A percentile compares a stretch with the other conserved stretches of the same genome.
Evolutionary conservation across 2,888 invertebrate species (phyloP).

Genomic region (Tortricodes alternella): DNA sequence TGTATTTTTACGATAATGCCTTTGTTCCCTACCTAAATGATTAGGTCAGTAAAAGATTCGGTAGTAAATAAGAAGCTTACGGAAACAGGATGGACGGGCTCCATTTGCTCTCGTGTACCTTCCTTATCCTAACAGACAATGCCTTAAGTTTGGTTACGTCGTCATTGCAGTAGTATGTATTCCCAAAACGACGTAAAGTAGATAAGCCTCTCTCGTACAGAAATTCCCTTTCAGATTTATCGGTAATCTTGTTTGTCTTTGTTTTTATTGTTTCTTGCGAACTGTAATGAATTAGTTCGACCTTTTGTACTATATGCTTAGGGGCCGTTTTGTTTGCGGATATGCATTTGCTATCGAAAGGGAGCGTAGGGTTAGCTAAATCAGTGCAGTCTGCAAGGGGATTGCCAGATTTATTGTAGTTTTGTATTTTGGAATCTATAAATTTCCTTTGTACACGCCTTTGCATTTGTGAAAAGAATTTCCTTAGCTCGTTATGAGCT

Average conservation of each 20-base stretch:
- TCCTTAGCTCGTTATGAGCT: constrained; percentile 53
- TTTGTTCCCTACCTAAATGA: constrained; percentile 46
- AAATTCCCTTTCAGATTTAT: constrained; percentile 73
- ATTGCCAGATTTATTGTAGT: constrained; percentile 65
- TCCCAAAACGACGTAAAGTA: constrained; percentile 71
- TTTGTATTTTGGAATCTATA: constrained; percentile 46
- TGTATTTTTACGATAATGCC: constrained; percentile 27
- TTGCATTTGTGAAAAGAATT: constrained; percentile 44
- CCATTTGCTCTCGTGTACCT: constrained; percentile 57
- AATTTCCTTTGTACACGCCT: constrained; percentile 43
- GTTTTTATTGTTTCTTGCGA: constrained; percentile 70
- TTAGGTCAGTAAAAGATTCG: constrained; percentile 54
- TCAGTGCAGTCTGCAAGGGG: constrained; percentile 65
- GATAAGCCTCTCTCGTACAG: constrained; percentile 66
- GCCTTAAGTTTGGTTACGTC: constrained; percentile 64
- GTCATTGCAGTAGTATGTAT: constrained; percentile 70
- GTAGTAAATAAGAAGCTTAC: constrained; percentile 69
- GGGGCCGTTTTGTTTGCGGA: constrained; percentile 65
- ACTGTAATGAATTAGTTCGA: constrained; percentile 69
- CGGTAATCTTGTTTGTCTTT: constrained; percentile 69
- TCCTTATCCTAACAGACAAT: constrained; percentile 73
- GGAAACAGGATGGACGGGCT: constrained; percentile 45
- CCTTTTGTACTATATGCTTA: constrained; percentile 66
- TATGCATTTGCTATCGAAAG: constrained; percentile 60
- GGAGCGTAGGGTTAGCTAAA: constrained; percentile 63